phyloP scores from a whole-genome alignment of 2,797 vertebrate genomes.

The Cyprinodon diabolis region DNA sequence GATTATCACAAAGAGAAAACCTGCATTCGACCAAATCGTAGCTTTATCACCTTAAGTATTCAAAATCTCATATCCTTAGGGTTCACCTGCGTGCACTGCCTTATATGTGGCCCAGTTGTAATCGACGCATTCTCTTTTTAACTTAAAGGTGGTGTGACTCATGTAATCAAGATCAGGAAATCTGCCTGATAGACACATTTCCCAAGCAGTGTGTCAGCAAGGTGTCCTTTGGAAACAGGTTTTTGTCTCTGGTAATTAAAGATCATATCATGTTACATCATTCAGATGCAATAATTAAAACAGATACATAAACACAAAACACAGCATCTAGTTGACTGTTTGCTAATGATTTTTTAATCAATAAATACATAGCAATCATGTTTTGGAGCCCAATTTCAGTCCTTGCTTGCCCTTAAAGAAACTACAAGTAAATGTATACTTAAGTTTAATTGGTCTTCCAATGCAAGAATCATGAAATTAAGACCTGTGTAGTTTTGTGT shows the following conservation, averaged over 20 bases:
- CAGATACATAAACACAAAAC: slow-evolving; percentile 71
- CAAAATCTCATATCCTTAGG: slow-evolving; percentile 42
- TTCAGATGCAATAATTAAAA: slow-evolving; percentile 84
- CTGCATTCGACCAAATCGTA: slow-evolving; percentile 53
- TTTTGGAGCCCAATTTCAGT: slow-evolving; percentile 66
- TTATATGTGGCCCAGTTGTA: slow-evolving; percentile 64
- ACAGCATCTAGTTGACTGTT: slow-evolving; percentile 79
- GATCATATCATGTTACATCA: slow-evolving; percentile 76
- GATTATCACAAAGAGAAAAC: not conserved
- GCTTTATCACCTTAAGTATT: slow-evolving; percentile 29
- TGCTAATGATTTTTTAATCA: slow-evolving; percentile 80
- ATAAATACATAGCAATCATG: slow-evolving; percentile 68
- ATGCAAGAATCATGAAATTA: slow-evolving; percentile 28
- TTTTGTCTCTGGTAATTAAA: slow-evolving; percentile 76
- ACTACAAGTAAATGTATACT: slow-evolving; percentile 47
- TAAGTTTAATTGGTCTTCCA: slow-evolving; percentile 60
- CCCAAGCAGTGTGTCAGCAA: slow-evolving; percentile 70
- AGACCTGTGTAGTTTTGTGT: not conserved
- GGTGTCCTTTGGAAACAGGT: slow-evolving; percentile 78
- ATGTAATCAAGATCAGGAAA: slow-evolving; percentile 70
- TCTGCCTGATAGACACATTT: slow-evolving; percentile 75
- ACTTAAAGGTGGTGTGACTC: slow-evolving; percentile 75
- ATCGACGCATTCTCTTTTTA: slow-evolving; percentile 76
- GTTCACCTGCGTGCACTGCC: slow-evolving; percentile 60
- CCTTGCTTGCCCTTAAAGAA: slow-evolving; percentile 64